Percentiles rank a stretch among this genome's conserved stretches.
These are phyloP conservation scores for Dicyrtomina minuta DNA, from an alignment of 2,888 invertebrate species.

Conservation along the genomic window DNA sequence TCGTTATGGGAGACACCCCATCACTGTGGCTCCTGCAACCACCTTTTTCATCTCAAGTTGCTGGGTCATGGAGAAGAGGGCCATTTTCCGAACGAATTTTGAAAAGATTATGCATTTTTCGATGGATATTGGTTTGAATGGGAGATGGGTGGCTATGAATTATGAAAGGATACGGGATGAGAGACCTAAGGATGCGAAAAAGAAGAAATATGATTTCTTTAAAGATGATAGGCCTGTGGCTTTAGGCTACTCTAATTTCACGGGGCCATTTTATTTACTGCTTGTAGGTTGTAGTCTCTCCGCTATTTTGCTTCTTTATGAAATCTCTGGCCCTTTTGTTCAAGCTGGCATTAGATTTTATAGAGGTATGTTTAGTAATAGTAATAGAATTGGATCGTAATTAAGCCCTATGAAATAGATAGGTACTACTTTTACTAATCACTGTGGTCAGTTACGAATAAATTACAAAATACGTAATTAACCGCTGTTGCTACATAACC, in stretches of 20 bases:
- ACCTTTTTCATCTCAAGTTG: conserved; percentile 41
- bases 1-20: conserved; percentile 37
- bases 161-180: conserved; percentile 18
- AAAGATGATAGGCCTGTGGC: conserved; percentile 16
- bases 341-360: no score
- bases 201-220: conserved; percentile 21
- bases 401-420: no score
- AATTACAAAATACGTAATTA: no score
- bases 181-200: conserved; percentile 21
- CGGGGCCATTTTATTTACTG: conserved; percentile 34
- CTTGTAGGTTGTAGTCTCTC: no score
- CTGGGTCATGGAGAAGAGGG: conserved; percentile 39
- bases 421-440: no score
- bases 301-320: no score
- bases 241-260: conserved; percentile 30
- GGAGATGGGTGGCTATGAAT: conserved; percentile 24
- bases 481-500: no score
- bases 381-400: no score
- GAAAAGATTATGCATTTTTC: conserved; percentile 23
- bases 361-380: no score
- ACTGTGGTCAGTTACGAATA: no score
- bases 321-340: no score
- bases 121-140: conserved; percentile 27
- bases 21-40: conserved; percentile 39
- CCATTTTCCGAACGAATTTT: conserved; percentile 21